Base-by-base conservation (phyloP, 2,797 vertebrate species). In the Diceros bicornis region DNA sequence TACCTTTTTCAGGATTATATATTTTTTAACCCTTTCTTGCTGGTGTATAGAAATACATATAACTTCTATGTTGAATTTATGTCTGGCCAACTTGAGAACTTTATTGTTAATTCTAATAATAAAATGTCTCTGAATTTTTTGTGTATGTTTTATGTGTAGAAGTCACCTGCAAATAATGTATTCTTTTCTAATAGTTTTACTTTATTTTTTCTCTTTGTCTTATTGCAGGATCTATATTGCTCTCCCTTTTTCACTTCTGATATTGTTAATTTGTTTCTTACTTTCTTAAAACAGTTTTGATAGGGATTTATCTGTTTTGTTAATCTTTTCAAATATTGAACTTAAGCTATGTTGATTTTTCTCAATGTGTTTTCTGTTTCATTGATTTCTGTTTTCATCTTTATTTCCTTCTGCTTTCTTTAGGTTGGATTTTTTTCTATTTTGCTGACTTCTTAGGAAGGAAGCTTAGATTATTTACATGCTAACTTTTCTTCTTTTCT, bases 331-430 rank as follows among this genome's bases (percentile, higher is more conserved):
- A 87, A 87, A 95, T 81, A 72, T 47, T 72, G 64, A 64, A 47
- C 74, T 87, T 86, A 57, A 57, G 23, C 57, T 79, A 6, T 82
- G 29, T 86, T 62, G 44, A 57, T 57, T 72, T 81, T 91, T 75
- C 66, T 69, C 34, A 82, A 7, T 47, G 41, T 64, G 20, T 75
- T 91, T 85, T 27, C 57, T 55, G 4, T 86, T 79, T 91, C 47
- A n/a, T 55, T 74, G 29, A 55, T 21, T 86, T 29, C 34, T 72
- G 6, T 86, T 72, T 64, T 86, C 55, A 79, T 95, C 29, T 91
- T 81, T 87, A 72, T 86, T 57, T 94, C 57, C 44, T 89, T 91
- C 72, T 77, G 34, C 71, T 66, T 78, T 86, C 50, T 93, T 85
- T 85, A 64, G 44, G 11, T 77, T 89, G 75, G 14, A 37, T 61